Base-by-base conservation (phyloP, 2,797 vertebrate species). In the Sebastes umbrosus region DNA sequence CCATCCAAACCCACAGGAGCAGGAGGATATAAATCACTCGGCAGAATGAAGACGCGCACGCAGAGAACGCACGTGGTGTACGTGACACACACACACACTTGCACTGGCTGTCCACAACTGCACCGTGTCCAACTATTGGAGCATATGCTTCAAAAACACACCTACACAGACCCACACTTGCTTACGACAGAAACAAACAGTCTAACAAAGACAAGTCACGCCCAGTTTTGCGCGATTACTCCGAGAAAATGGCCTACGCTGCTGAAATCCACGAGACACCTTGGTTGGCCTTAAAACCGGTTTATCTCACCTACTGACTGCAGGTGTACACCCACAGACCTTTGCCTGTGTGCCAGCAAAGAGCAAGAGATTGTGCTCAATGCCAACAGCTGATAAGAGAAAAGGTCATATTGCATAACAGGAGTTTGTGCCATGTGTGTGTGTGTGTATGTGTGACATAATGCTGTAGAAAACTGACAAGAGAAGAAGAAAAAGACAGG, bases 321-420 rank as follows among this genome's bases (percentile, higher is more conserved):
- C 74, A 85, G 67, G 80, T 80, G 85, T 34, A 73, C 82, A 74
- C 79, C 79, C 82, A 70, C n/a, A 79, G 84, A 91, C 90, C 86
- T 92, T 91, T 86, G 74, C 50, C 86, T 72, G 55, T 34, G 24
- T 86, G 80, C 70, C 76, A 84, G 82, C 64, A 73, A 57, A 79
- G 74, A 81, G 58, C 58, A 5, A 2, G 81, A 87, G 89, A 86
- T 84, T 75, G 82, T 67, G 79, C 81, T 86, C 81, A 20, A 72
- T 89, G 91, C 84, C 88, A 91, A 86, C 87, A 92, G 90, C 92
- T 88, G 92, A 95, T 94, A 93, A 93, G 87, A 82, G 82, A 88
- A 92, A 94, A 93, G 93, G 92, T 93, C 82, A 84, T 75, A 76
- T 94, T 95, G 89, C 92, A 87, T 94, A 94, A 95, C 81, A 76